These are phyloP conservation scores for Itoplectis maculator DNA, from an alignment of 2,888 invertebrate species.

Conservation along the genomic window DNA sequence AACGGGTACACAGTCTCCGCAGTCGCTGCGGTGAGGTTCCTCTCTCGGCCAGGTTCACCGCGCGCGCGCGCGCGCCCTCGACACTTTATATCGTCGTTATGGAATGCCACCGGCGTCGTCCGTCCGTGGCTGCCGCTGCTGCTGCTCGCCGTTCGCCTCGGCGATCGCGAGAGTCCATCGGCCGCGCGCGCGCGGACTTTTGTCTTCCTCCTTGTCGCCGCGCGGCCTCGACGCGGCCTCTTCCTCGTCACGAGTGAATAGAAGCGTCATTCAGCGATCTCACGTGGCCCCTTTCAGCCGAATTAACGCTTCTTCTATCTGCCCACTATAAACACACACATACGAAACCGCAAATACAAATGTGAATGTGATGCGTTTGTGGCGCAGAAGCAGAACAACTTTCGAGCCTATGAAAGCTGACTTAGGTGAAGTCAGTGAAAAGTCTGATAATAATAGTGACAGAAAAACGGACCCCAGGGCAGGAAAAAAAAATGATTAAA, in stretches of 20 bases:
- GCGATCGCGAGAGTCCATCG: slow-evolving; percentile 40
- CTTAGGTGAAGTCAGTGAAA: slow-evolving; percentile 21
- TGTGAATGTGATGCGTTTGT: neutral
- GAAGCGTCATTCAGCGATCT: slow-evolving; percentile 61
- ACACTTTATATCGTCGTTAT: slow-evolving; percentile 45
- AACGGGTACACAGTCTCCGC: neutral
- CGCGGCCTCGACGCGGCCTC: slow-evolving; percentile 48
- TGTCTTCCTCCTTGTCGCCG: slow-evolving; percentile 58
- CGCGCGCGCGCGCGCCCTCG: no score
- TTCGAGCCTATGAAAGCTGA: neutral
- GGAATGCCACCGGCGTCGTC: slow-evolving; percentile 57
- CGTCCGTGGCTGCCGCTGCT: no score
- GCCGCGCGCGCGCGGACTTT: no score
- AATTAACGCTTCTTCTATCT: slow-evolving; percentile 31
- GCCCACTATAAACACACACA: slow-evolving; percentile 11
- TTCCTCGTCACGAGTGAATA: slow-evolving; percentile 56
- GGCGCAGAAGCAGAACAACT: slow-evolving; percentile 11
- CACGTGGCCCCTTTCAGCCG: slow-evolving; percentile 51
- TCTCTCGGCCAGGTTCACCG: neutral
- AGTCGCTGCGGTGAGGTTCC: neutral
- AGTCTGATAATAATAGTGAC: slow-evolving; percentile 42
- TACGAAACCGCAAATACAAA: neutral
- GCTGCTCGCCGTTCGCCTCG: neutral
- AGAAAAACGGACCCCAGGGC: no score
- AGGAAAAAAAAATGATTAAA: no score